Evolutionary conservation across 2,888 invertebrate species (phyloP), one percentile per base, ranked within the genome.

Genomic region (Sminthurinus aureus): DNA sequence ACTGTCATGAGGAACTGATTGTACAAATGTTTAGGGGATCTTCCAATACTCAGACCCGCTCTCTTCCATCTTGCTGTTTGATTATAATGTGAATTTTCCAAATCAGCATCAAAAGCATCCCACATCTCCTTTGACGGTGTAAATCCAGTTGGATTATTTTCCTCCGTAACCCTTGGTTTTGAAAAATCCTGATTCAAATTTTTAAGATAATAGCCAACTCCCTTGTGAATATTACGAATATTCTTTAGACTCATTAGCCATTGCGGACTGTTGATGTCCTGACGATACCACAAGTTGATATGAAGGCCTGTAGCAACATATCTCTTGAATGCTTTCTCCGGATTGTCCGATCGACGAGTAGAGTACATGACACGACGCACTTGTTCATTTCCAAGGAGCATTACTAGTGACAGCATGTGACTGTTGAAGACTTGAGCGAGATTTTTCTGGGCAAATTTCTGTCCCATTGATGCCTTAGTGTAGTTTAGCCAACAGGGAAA

Each of bases 401-500:
- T 22, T 0, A 80, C n/a, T 6, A 71, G 58, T 52, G 73, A n/a
- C n/a, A 73, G 58, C 1, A 52, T 24, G 22, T 80, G 58, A 18
- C 22, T 9, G 18, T 20, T 18, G 22, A 71, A 13, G 3, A 73
- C 12, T 51, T 11, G 71, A 15, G 52, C 73, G n/a, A 73, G 22
- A 73, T 80, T 24, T 0, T 12, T 24, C 12, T 18, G 58, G 2
- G 73, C 80, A 24, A 80, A 80, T 52, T 80, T 58, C 52, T 80
- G 80, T 8, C 80, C 80, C 4, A 22, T 11, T 2, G 73, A 22
- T 0, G 73, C 80, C 52, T 38, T n/a, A 11, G 15, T 51, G n/a
- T 20, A 20, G 15, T 80, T 22, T 20, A 80, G 24, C 80, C 80
- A 80, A 69, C 80, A 80, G 9, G 80, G 80, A 52, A 80, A 80